phyloP scores from a whole-genome alignment of 2,113 vertebrate species.

The Kryptolebias marmoratus region DNA sequence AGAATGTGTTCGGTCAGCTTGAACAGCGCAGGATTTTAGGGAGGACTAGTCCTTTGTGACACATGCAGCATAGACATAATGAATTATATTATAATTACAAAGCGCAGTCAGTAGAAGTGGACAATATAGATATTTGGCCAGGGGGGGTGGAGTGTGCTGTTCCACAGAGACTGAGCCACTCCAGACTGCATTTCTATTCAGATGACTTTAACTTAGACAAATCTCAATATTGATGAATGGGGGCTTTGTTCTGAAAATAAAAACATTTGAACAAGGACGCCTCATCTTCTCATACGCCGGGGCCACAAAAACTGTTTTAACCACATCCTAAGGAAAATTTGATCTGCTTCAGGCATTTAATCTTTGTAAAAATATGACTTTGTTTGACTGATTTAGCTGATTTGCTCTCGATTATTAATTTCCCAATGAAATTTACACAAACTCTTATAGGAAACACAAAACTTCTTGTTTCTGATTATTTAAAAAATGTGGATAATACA shows the following conservation, averaged over 20 bases:
- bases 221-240: constrained; percentile 80
- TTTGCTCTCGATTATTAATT: too few relatives aligned
- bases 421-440: too few relatives aligned
- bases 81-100: constrained; percentile 90
- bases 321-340: background rate
- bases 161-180: constrained; percentile 75
- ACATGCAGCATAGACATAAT: constrained; percentile 83
- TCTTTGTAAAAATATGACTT: too few relatives aligned
- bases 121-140: constrained; percentile 85
- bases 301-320: constrained; percentile 8
- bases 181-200: constrained; percentile 78
- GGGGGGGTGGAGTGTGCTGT: constrained; percentile 77
- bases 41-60: constrained; percentile 80
- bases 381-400: too few relatives aligned
- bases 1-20: constrained; percentile 81
- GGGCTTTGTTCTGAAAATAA: constrained; percentile 74
- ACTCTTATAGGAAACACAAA: background rate
- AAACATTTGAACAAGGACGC: constrained; percentile 76
- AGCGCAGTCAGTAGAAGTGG: constrained; percentile 83
- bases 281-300: constrained; percentile 60
- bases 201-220: constrained; percentile 78
- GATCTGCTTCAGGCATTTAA: background rate
- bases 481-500: background rate
- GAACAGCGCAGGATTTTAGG: constrained; percentile 80
- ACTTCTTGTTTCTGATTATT: background rate